Conservation (phyloP, 2,888 invertebrate species). For the Taenaris catops region DNA sequence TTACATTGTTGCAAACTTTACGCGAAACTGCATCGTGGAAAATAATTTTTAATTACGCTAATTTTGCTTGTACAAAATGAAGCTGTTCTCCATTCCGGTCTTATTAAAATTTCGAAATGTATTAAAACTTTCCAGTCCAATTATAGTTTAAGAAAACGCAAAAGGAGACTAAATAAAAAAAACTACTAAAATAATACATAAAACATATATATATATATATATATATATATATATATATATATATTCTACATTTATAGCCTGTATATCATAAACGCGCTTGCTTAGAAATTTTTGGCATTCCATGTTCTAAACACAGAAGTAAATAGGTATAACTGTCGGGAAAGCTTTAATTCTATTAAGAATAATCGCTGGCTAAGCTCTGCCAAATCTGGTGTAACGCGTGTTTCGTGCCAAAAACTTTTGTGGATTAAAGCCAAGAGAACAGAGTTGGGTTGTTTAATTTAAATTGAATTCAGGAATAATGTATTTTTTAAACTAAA, state of each 20-base stretch:
- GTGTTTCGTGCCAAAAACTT: conserved; percentile 24
- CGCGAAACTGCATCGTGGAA: conserved; percentile 7
- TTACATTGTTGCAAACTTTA: conserved; percentile 11
- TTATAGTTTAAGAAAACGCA: no score
- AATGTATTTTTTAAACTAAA: conserved; percentile 2
- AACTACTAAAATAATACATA: no score
- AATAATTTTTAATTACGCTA: conserved; percentile 14
- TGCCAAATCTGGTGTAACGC: conserved; percentile 19
- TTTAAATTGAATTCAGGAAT: conserved; percentile 20
- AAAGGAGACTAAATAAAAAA: no score
- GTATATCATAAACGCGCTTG: no score
- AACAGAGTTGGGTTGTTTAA: conserved; percentile 20
- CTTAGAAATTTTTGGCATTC: no score
- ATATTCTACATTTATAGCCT: no score
- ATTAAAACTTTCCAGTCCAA: no score
- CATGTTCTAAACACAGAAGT: no score
- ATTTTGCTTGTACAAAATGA: conserved; percentile 8
- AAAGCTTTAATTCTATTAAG: conserved; percentile 18
- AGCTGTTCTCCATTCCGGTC: not conserved
- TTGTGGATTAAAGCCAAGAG: conserved; percentile 23
- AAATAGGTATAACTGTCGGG: conserved; percentile 8
- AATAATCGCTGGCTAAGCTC: conserved; percentile 15
- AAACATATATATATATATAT: no score
- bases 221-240: no score
- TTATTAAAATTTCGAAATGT: no score